A percentile compares a stretch with the other conserved stretches of the same genome.
Conservation (phyloP, 2,888 invertebrate species). For the Thysanoteuthis rhombus region DNA sequence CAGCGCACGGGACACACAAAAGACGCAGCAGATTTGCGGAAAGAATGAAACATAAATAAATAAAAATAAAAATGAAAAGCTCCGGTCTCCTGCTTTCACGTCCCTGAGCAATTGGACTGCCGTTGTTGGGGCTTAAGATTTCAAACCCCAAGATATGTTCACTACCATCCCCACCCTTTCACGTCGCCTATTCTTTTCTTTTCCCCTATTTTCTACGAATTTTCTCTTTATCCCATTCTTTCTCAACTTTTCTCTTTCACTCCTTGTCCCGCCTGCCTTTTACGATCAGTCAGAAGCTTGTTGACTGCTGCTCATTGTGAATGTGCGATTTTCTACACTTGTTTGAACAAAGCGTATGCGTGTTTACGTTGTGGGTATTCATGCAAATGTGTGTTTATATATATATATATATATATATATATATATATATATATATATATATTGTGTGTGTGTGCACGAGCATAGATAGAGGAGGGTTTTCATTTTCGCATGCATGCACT, state of each 20-base stretch:
- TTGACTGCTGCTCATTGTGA: not conserved
- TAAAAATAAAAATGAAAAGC: not conserved
- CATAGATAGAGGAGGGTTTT: too few relatives aligned
- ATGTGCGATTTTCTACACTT: not conserved
- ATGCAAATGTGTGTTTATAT: constrained; percentile 1
- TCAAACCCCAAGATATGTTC: not conserved
- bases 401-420: too few relatives aligned
- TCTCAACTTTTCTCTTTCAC: not conserved
- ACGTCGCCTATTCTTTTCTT: not conserved
- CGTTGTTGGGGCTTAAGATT: not conserved
- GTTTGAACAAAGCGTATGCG: not conserved
- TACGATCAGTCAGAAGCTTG: not conserved
- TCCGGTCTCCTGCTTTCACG: not conserved
- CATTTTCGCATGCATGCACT: too few relatives aligned
- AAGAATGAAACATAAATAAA: not conserved
- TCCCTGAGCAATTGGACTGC: not conserved
- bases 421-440: too few relatives aligned
- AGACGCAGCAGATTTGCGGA: not conserved
- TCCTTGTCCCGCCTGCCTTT: not conserved
- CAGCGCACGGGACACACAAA: not conserved
- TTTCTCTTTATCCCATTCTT: not conserved
- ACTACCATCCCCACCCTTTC: too few relatives aligned
- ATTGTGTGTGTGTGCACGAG: too few relatives aligned
- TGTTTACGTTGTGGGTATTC: not conserved
- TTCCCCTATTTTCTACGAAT: too few relatives aligned